Percentiles rank a stretch among this genome's conserved stretches.
Evolutionary conservation across 2,888 invertebrate genomes (phyloP).

Genomic region (Patella caerulea): DNA sequence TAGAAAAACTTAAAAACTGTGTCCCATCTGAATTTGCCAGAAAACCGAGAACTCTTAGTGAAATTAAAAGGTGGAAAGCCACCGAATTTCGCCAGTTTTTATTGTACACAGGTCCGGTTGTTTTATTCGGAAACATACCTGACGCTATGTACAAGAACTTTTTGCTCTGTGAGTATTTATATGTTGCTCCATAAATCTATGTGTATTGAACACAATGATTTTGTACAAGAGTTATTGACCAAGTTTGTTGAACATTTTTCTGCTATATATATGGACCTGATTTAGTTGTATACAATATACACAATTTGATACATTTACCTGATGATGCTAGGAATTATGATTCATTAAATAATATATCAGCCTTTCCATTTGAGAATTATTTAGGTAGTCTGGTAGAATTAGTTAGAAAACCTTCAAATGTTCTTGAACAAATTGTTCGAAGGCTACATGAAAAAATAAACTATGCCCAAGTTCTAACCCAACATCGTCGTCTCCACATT

Average conservation of each 20-base stretch:
- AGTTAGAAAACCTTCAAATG: slow-evolving; percentile 10
- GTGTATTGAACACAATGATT: too few relatives aligned
- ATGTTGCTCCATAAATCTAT: too few relatives aligned
- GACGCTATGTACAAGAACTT: too few relatives aligned
- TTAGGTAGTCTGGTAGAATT: slow-evolving; percentile 6
- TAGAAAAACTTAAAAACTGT: slow-evolving; percentile 21
- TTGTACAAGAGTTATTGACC: slow-evolving; percentile 23
- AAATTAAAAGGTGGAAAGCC: slow-evolving; percentile 54
- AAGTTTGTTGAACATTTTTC: slow-evolving; percentile 36
- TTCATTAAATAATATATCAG: slow-evolving; percentile 15
- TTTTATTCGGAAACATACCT: slow-evolving; percentile 22
- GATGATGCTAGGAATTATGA: slow-evolving; percentile 8
- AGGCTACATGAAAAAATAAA: background rate
- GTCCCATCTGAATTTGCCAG: slow-evolving; percentile 48
- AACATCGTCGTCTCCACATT: too few relatives aligned
- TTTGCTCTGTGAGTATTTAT: too few relatives aligned
- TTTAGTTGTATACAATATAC: slow-evolving; percentile 15
- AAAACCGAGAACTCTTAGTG: slow-evolving; percentile 42
- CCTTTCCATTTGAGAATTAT: slow-evolving; percentile 19
- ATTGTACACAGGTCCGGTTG: slow-evolving; percentile 52
- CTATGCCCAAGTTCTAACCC: background rate
- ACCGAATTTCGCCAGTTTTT: slow-evolving; percentile 56
- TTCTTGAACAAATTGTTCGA: slow-evolving; percentile 11
- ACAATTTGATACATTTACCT: slow-evolving; percentile 13
- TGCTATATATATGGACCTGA: slow-evolving; percentile 33